phyloP scores from a whole-genome alignment of 2,888 invertebrate species.

The Harmothoe impar region DNA sequence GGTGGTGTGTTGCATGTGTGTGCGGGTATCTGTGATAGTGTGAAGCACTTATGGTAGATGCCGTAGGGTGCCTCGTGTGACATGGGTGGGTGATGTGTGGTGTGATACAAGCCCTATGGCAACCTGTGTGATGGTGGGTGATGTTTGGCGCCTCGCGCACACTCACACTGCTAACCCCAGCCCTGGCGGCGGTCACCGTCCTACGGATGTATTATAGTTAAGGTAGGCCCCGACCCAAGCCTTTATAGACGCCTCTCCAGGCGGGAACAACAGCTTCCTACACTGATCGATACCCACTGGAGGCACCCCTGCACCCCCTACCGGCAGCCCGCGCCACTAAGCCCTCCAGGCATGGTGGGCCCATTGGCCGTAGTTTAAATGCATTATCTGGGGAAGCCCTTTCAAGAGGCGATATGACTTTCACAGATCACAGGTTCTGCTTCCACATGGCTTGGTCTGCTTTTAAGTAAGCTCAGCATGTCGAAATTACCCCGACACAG shows the following conservation, averaged over 20 bases:
- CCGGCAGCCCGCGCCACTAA: neutral
- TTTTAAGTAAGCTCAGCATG: conserved; percentile 25
- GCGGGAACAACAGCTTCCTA: conserved; percentile 61
- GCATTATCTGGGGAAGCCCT: conserved; percentile 12
- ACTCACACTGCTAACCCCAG: neutral
- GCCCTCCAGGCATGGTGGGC: conserved; percentile 35
- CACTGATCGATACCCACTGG: conserved; percentile 53
- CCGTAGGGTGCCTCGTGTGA: too few species aligned
- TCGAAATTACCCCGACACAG: neutral
- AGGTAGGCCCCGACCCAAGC: conserved; percentile 26
- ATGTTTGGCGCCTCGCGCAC: neutral
- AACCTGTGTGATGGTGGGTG: neutral
- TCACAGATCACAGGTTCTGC: conserved; percentile 33
- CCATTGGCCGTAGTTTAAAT: conserved; percentile 41
- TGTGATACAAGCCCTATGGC: too few species aligned
- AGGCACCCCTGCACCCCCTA: conserved; percentile 12
- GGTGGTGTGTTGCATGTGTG: too few species aligned
- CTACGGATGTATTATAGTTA: conserved; percentile 23
- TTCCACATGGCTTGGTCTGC: conserved; percentile 5
- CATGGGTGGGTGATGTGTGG: too few species aligned
- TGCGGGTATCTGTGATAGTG: too few species aligned
- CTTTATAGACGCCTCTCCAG: conserved; percentile 61
- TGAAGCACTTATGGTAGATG: too few species aligned
- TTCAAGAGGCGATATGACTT: conserved; percentile 35
- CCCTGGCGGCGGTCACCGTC: neutral